A percentile compares a stretch with the other conserved stretches of the same genome.
Evolutionary conservation across 2,797 vertebrate species (phyloP).

Genomic region (Lacerta agilis): DNA sequence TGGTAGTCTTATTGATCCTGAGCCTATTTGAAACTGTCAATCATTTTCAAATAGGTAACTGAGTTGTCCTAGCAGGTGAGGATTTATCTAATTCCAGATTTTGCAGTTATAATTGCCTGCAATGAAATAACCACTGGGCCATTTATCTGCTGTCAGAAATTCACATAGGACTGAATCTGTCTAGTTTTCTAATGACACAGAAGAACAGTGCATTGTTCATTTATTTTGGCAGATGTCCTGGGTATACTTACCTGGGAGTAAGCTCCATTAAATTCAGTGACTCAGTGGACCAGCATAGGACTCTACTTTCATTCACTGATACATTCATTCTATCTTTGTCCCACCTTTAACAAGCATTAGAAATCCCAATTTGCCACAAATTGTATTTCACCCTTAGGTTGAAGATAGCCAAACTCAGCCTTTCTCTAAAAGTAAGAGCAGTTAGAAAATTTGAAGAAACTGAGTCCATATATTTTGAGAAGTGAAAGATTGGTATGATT

Average conservation of each 20-base stretch:
- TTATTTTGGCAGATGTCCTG: not conserved
- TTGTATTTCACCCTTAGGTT: not conserved
- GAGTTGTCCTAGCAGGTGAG: not conserved
- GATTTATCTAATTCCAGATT: constrained; percentile 42
- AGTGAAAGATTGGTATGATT: not conserved
- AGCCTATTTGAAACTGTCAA: constrained; percentile 47
- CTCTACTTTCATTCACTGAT: not conserved
- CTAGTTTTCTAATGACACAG: not conserved
- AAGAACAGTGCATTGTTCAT: not conserved
- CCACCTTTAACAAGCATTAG: not conserved
- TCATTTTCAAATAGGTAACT: constrained; percentile 28
- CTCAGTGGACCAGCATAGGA: not conserved
- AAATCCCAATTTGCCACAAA: constrained; percentile 5
- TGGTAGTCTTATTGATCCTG: constrained; percentile 28
- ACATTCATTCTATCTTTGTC: not conserved
- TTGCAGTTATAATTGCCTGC: constrained; percentile 34
- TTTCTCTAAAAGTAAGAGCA: not conserved
- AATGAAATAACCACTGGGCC: constrained; percentile 3
- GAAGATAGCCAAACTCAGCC: accelerated
- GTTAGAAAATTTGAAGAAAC: constrained; percentile 11
- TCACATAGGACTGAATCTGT: not conserved
- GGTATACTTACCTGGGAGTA: not conserved
- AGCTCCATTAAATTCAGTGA: not conserved
- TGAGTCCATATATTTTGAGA: not conserved
- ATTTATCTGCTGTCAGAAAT: constrained; percentile 11